phyloP scores from a whole-genome alignment of 2,797 vertebrate species.

The Cynopterus sphinx region DNA sequence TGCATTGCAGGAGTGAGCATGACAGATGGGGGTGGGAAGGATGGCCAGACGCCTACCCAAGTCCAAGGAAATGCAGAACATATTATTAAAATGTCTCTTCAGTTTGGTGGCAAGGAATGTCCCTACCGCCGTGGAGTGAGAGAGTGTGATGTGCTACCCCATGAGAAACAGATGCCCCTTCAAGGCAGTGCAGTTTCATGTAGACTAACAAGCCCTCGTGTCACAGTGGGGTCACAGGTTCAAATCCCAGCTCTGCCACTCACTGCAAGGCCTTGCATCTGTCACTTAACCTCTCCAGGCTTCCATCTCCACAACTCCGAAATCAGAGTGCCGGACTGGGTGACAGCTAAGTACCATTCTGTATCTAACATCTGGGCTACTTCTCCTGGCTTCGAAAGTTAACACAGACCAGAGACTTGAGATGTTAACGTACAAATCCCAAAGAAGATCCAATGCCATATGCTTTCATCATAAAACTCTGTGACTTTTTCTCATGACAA shows the following conservation, averaged over 20 bases:
- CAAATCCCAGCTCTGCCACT: background rate
- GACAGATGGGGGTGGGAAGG: accelerated
- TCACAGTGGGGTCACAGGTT: background rate
- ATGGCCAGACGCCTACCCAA: background rate
- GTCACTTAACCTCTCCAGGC: background rate
- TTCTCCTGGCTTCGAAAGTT: background rate
- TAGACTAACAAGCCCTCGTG: background rate
- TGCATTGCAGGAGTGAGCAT: background rate
- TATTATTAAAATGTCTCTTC: background rate
- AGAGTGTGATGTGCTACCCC: background rate
- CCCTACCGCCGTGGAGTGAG: too few relatives aligned
- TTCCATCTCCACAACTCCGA: background rate
- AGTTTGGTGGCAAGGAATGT: background rate
- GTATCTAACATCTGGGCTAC: background rate
- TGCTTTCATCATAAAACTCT: background rate
- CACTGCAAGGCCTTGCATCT: background rate
- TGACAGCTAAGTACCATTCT: background rate
- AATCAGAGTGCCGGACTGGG: background rate
- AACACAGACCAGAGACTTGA: background rate
- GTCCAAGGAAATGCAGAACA: background rate
- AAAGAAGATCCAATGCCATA: background rate
- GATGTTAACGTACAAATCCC: background rate
- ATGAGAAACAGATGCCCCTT: background rate
- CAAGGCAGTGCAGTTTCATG: accelerated
- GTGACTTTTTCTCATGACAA: background rate